Conservation (phyloP, 2,113 vertebrate genomes). For the Willisornis vidua region DNA sequence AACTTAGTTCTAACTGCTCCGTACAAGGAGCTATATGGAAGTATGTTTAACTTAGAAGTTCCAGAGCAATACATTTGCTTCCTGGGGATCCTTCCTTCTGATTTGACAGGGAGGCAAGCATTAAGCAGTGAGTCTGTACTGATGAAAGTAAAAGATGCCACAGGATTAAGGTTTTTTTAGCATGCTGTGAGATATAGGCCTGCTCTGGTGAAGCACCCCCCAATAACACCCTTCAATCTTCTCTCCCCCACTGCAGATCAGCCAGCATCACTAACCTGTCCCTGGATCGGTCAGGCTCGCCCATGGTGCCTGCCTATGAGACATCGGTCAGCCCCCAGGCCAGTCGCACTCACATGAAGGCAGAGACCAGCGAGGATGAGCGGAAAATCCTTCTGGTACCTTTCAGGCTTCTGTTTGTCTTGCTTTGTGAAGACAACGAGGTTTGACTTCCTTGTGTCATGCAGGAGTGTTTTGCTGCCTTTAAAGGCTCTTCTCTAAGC, state of each 20-base stretch:
- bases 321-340: conserved; percentile 91
- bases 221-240: neutral
- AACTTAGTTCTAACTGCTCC: neutral
- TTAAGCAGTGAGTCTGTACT: neutral
- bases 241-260: conserved; percentile 78
- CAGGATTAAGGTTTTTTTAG: neutral
- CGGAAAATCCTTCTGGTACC: conserved; percentile 94
- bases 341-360: conserved; percentile 82
- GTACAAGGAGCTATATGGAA: neutral
- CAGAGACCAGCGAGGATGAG: conserved; percentile 92
- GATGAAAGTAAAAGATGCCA: neutral
- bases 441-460: neutral
- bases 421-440: neutral
- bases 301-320: conserved; percentile 91
- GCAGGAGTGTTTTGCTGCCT: neutral
- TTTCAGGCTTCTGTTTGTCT: neutral
- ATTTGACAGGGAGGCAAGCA: neutral
- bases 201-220: neutral
- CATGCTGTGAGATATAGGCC: neutral
- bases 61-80: neutral
- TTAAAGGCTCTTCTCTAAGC: neutral
- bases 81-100: neutral
- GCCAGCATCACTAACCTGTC: conserved; percentile 94
- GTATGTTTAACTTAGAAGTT: neutral
- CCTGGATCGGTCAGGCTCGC: conserved; percentile 88